A percentile compares a stretch with the other conserved stretches of the same genome.
Evolutionary conservation across 2,113 vertebrate species (phyloP).

Genomic region (Thalassarche chlororhynchos): DNA sequence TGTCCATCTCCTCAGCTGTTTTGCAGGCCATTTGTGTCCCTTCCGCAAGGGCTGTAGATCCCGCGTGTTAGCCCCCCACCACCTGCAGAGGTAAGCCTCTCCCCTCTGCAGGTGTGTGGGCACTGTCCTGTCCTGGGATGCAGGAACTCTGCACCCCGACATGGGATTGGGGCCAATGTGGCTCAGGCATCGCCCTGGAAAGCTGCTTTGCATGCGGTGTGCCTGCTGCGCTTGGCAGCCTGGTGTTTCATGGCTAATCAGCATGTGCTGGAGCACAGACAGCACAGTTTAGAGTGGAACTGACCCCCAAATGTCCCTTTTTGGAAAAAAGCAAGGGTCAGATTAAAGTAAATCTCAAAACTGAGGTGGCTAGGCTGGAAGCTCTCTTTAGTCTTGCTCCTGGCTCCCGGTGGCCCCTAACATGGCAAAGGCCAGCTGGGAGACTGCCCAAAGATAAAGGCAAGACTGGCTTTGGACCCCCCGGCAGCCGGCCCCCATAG

Average conservation of each 20-base stretch:
- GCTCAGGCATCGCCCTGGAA: neutral
- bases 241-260: neutral
- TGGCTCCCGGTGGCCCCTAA: neutral
- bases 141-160: rapidly evolving
- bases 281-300: neutral
- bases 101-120: too few relatives aligned
- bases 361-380: neutral
- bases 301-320: slow-evolving; percentile 11
- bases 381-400: neutral
- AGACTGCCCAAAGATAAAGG: neutral
- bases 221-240: slow-evolving; percentile 29
- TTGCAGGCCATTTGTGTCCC: neutral
- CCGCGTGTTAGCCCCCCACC: rapidly evolving
- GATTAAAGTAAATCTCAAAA: neutral
- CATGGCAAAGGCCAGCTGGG: neutral
- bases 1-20: neutral
- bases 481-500: neutral
- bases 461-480: neutral
- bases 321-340: neutral
- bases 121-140: neutral
- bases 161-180: rapidly evolving
- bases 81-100: neutral
- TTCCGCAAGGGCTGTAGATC: neutral
- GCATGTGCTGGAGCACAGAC: neutral
- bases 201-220: slow-evolving; percentile 26